Percentiles rank a stretch among this genome's conserved stretches.
phyloP scores from a whole-genome alignment of 2,888 invertebrate genomes.

The Sarcophaga variegata region DNA sequence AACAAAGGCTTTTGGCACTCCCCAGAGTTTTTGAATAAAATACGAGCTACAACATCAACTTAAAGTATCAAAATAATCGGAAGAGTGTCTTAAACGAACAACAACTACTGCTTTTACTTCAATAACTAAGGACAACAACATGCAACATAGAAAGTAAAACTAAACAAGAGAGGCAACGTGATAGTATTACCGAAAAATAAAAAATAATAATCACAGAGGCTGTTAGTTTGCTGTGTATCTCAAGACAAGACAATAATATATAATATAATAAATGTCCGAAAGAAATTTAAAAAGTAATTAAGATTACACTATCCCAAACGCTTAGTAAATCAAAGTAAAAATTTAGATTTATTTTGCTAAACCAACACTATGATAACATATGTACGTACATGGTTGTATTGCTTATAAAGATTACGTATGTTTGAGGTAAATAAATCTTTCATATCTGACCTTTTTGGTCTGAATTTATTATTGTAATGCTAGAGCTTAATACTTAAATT shows the following conservation, averaged over 20 bases:
- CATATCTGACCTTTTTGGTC: not conserved
- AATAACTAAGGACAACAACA: constrained; percentile 36
- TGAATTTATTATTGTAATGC: not conserved
- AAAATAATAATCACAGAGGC: not conserved
- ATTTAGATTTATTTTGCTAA: not conserved
- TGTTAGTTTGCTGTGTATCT: not conserved
- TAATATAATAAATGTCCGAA: constrained; percentile 11
- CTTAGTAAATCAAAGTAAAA: constrained; percentile 51
- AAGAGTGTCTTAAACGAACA: not conserved
- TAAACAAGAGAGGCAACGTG: constrained; percentile 16
- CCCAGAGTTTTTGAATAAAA: constrained; percentile 64
- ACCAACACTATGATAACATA: not conserved
- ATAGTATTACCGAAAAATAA: constrained; percentile 26
- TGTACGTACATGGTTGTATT: not conserved
- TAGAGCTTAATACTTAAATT: no score
- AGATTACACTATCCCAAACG: constrained; percentile 31
- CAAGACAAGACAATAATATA: constrained; percentile 15
- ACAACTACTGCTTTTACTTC: constrained; percentile 10
- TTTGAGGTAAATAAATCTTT: not conserved
- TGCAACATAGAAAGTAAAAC: constrained; percentile 7
- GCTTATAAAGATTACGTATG: not conserved
- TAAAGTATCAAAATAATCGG: constrained; percentile 29
- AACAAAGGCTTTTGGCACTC: constrained; percentile 66
- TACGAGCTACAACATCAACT: constrained; percentile 53
- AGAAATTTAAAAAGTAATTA: constrained; percentile 48